Conservation (phyloP, 2,888 invertebrate species). For the Didymodactylos carnosus region DNA sequence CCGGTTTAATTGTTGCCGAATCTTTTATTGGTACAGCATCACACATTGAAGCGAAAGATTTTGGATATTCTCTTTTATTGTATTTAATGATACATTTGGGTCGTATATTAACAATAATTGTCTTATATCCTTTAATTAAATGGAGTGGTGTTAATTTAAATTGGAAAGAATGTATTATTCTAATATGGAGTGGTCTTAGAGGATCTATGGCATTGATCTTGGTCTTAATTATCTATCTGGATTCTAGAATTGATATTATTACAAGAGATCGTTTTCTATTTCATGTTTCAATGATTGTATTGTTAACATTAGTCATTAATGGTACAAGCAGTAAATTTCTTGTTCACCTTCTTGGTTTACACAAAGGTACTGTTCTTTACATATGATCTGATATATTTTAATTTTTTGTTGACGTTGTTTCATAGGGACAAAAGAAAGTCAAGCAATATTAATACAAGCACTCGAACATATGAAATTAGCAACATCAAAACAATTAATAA, state of each 20-base stretch:
- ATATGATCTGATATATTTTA: neutral
- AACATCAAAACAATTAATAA: neutral
- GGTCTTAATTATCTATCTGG: neutral
- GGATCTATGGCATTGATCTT: neutral
- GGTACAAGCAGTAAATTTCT: neutral
- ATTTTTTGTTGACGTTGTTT: neutral
- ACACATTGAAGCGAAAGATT: neutral
- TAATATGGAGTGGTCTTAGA: neutral
- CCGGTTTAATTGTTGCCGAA: neutral
- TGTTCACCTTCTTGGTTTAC: neutral
- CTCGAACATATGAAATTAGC: neutral
- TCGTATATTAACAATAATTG: neutral
- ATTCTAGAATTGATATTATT: neutral
- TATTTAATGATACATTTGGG: neutral
- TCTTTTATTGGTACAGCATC: neutral
- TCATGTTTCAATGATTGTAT: neutral
- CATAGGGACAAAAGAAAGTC: neutral
- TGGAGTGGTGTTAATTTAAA: neutral
- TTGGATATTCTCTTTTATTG: neutral
- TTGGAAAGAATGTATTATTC: neutral
- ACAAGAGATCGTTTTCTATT: neutral
- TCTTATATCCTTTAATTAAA: neutral
- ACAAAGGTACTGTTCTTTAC: neutral
- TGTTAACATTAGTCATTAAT: neutral
- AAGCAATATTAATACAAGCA: neutral